Percentiles rank a stretch among this genome's conserved stretches.
Evolutionary conservation across 2,797 vertebrate species (phyloP).

Genomic region (Lagodon rhomboides): DNA sequence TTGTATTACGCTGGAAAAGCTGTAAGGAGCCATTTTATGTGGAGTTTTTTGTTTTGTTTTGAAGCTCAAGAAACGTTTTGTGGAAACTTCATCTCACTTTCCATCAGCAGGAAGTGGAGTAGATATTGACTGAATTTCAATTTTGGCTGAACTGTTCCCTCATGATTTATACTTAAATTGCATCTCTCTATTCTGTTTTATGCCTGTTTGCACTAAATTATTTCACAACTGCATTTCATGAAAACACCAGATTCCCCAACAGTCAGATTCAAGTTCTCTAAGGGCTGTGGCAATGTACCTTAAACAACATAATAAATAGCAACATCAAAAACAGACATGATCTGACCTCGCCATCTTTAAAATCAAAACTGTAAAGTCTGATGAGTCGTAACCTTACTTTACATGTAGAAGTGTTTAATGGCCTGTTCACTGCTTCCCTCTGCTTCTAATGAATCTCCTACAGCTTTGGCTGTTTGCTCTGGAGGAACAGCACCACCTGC

Average conservation of each 20-base stretch:
- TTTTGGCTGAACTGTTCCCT: too few relatives aligned
- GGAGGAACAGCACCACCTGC: constrained; percentile 38
- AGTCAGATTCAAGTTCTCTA: constrained; percentile 23
- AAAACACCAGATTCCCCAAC: constrained; percentile 1
- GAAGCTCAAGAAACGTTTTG: too few relatives aligned
- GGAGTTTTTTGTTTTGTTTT: too few relatives aligned
- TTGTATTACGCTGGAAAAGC: too few relatives aligned
- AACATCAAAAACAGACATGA: constrained; percentile 4
- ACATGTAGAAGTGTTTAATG: neutral
- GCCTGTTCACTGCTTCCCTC: neutral
- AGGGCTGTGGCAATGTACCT: neutral
- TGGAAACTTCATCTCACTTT: too few relatives aligned
- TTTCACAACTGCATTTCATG: constrained; percentile 18
- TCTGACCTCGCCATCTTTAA: neutral
- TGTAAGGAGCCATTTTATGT: too few relatives aligned
- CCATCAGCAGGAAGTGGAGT: too few relatives aligned
- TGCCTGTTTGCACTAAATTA: neutral
- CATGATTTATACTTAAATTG: too few relatives aligned
- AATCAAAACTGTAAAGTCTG: neutral
- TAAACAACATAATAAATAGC: constrained; percentile 14
- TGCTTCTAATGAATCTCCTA: neutral
- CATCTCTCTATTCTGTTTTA: neutral
- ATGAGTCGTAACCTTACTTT: neutral
- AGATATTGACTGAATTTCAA: too few relatives aligned
- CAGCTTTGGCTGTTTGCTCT: neutral